phyloP scores from a whole-genome alignment of 2,113 vertebrate genomes.

The Chloebia gouldiae region DNA sequence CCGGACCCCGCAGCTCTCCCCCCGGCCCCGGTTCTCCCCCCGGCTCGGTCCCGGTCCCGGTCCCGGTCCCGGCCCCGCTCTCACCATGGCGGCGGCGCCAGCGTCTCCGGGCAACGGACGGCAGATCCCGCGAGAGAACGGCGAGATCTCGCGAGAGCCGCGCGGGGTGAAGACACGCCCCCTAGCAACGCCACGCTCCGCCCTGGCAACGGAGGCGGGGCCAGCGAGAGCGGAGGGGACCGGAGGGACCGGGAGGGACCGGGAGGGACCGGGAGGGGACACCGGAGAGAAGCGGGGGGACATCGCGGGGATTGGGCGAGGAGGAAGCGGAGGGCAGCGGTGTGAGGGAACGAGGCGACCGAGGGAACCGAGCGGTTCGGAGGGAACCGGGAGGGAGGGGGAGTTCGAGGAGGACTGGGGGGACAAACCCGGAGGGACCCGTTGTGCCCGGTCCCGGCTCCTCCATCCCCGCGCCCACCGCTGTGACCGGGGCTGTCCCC shows the following conservation, averaged over 20 bases:
- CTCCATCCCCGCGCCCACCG: too few relatives aligned
- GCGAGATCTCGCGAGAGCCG: neutral
- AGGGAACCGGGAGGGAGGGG: too few relatives aligned
- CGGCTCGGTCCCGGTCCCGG: neutral
- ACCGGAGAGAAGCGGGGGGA: neutral
- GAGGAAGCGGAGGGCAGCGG: neutral
- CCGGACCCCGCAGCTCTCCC: neutral
- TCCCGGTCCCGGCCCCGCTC: neutral
- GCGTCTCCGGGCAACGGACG: neutral
- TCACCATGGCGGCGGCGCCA: constrained; percentile 5
- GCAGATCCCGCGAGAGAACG: neutral
- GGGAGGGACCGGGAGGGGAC: too few relatives aligned
- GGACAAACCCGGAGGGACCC: too few relatives aligned
- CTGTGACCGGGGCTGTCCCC: too few relatives aligned
- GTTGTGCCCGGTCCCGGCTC: too few relatives aligned
- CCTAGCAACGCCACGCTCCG: neutral
- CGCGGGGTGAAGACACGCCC: rapidly evolving
- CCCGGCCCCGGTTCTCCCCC: neutral
- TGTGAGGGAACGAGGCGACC: neutral
- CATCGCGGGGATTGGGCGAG: neutral
- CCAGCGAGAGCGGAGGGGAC: neutral
- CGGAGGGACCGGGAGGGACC: too few relatives aligned
- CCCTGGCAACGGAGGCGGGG: neutral
- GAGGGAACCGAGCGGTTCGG: neutral
- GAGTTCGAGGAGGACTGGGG: too few relatives aligned